Evolutionary conservation across 2,113 vertebrate genomes (phyloP), one percentile per base, ranked within the genome.

Genomic region (Trichechus manatus): DNA sequence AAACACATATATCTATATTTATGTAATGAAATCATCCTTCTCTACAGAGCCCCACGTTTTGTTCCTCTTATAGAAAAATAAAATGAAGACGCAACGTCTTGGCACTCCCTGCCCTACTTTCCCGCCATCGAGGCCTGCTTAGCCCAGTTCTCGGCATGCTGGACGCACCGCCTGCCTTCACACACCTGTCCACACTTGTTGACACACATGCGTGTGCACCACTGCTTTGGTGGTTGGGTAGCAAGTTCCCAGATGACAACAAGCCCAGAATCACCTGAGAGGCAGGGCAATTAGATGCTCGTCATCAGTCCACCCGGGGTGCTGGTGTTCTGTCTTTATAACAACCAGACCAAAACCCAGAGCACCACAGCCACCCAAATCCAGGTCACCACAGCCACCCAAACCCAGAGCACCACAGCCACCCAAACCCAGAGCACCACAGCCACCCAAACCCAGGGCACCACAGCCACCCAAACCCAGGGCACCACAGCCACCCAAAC

Each of bases 181-280:
- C 22, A 74, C 6, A 39, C 11, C 1, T 22, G 33, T 7, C 63
- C 50, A 11, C 50, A 3, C 81, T 39, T 7, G 5, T 39, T 19
- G 1, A 13, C 29, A 15, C 1, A 20, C 3, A 4, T 0, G 8
- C 25, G 1, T 2, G 39, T 9, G 23, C 31, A 2, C 20, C 19
- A 4, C 36, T n/a, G 31, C 33, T 47, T 23, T 14, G 10, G 29
- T 0, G 3, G 13, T 63, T 1, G 0, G 33, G 78, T 2, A 0
- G 20, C 14, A 56, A 68, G 70, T 2, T 0, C 9, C 50, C 42
- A 14, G 61, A 17, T n/a, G 50, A 15, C 0, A 25, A 31, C 0
- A 25, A 31, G 56, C 1, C 8, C 0, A 3, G 20, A 77, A 31
- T 9, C 10, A 8, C 47, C 42, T 0, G 0, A 63, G 61, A 39